These are phyloP conservation scores for Caiman crocodilus DNA, from an alignment of 2,797 vertebrate genomes.

Conservation along the genomic window DNA sequence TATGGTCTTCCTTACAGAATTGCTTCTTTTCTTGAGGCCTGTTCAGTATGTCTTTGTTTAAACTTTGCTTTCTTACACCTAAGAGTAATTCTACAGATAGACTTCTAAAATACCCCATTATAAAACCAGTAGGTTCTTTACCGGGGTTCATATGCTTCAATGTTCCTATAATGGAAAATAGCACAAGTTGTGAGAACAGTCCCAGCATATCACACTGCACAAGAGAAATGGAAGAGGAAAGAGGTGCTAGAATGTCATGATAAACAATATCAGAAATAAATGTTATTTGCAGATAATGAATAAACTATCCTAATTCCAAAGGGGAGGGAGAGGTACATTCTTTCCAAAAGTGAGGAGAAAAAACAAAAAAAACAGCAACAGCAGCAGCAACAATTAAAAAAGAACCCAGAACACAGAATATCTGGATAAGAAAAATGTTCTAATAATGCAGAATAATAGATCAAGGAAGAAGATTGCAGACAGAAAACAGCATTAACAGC, in stretches of 20 bases:
- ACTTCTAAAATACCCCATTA: not conserved
- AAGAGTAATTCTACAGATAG: not conserved
- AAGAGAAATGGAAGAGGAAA: slow-evolving; percentile 1
- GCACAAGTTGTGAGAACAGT: slow-evolving; percentile 30
- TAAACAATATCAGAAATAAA: not conserved
- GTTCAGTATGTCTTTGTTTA: too few species aligned
- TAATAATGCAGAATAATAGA: not conserved
- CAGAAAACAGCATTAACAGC: not conserved
- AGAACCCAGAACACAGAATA: too few species aligned
- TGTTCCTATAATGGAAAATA: slow-evolving; percentile 41
- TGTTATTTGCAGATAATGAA: not conserved
- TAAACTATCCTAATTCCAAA: not conserved
- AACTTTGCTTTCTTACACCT: not conserved
- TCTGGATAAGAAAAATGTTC: not conserved
- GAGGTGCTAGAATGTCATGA: not conserved
- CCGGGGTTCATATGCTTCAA: not conserved
- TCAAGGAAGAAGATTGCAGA: not conserved
- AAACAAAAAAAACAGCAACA: not conserved
- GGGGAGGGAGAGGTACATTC: not conserved
- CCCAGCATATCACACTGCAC: not conserved
- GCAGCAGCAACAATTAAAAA: too few species aligned
- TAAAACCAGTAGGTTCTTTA: not conserved
- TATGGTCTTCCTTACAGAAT: not conserved
- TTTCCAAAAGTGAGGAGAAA: not conserved
- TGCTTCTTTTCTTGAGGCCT: not conserved